A percentile compares a stretch with the other conserved stretches of the same genome.
Evolutionary conservation across 1,140 invertebrate species (phyloP).

Genomic region (Aradophagus sp.): DNA sequence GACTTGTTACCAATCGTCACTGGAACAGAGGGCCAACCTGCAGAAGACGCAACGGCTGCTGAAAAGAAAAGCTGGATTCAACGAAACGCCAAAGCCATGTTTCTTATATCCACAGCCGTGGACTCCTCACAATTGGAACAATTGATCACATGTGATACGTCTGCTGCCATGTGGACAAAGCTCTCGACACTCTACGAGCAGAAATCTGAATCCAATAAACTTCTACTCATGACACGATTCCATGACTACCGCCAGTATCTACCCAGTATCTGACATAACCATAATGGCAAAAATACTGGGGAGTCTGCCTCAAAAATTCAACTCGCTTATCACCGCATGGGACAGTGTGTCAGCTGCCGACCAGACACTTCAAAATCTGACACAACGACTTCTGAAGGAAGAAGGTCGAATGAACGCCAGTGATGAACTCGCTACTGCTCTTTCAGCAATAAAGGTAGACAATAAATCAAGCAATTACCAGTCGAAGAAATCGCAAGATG

Average conservation of each 20-base stretch:
- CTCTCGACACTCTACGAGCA: slow-evolving; percentile 24
- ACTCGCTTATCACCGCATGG: slow-evolving; percentile 29
- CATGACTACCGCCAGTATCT: slow-evolving; percentile 23
- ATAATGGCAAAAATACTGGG: slow-evolving; percentile 41
- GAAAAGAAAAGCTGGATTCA: slow-evolving; percentile 20
- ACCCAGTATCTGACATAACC: slow-evolving; percentile 16
- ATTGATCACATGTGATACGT: slow-evolving; percentile 19
- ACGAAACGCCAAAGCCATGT: slow-evolving; percentile 32
- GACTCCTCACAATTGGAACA: slow-evolving; percentile 22
- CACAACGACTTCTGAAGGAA: slow-evolving; percentile 28
- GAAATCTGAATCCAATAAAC: slow-evolving; percentile 21
- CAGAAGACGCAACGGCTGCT: too few species aligned
- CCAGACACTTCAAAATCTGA: slow-evolving; percentile 28
- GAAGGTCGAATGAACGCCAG: slow-evolving; percentile 19
- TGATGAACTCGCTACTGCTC: slow-evolving; percentile 21
- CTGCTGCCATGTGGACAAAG: slow-evolving; percentile 32
- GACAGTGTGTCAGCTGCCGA: slow-evolving; percentile 27
- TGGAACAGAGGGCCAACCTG: too few species aligned
- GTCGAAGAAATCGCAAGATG: slow-evolving; percentile 1
- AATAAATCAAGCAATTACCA: slow-evolving; percentile 1
- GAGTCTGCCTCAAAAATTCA: slow-evolving; percentile 29
- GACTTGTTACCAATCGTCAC: too few species aligned
- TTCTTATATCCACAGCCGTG: slow-evolving; percentile 25
- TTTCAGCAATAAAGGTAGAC: slow-evolving; percentile 16
- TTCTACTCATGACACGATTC: slow-evolving; percentile 17